Evolutionary conservation across 2,888 invertebrate genomes (phyloP).

Genomic region (Dimorphilus gyrociliatus): DNA sequence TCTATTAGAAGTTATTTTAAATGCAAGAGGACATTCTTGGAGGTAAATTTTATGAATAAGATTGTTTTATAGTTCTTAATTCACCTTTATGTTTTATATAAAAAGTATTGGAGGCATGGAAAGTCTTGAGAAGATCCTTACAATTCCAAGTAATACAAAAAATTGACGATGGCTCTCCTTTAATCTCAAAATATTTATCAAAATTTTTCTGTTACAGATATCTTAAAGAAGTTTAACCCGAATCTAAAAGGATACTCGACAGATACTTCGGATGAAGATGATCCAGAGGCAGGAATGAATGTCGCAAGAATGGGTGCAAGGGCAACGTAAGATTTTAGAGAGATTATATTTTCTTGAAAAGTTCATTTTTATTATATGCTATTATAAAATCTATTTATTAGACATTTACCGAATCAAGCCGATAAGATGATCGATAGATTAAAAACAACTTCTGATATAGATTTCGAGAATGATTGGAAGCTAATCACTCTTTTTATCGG

Average conservation of each 20-base stretch:
- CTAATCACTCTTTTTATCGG: slow-evolving; percentile 14
- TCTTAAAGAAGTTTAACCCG: slow-evolving; percentile 11
- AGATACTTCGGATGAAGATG: slow-evolving; percentile 2
- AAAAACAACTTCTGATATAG: slow-evolving; percentile 6
- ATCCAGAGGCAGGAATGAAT: slow-evolving; percentile 7
- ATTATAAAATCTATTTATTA: no score
- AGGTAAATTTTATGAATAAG: slow-evolving; percentile 1
- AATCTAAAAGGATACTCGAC: slow-evolving; percentile 9
- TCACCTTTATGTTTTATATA: no score
- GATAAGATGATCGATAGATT: slow-evolving; percentile 8
- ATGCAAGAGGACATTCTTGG: slow-evolving; percentile 22
- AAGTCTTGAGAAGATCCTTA: no score
- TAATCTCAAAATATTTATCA: no score
- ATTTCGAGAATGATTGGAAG: slow-evolving; percentile 15
- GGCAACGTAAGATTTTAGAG: slow-evolving; percentile 2
- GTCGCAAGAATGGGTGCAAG: slow-evolving; percentile 9
- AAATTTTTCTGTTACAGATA: slow-evolving; percentile 6
- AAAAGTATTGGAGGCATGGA: no score
- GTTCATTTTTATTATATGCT: no score
- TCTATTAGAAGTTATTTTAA: slow-evolving; percentile 16
- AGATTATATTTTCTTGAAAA: neutral
- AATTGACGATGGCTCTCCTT: no score
- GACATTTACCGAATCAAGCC: slow-evolving; percentile 13
- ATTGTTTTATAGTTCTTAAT: no score
- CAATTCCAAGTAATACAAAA: no score